A percentile compares a stretch with the other conserved stretches of the same genome.
Evolutionary conservation across 1,140 invertebrate species (phyloP).

Genomic region (Metaphire vulgaris): DNA sequence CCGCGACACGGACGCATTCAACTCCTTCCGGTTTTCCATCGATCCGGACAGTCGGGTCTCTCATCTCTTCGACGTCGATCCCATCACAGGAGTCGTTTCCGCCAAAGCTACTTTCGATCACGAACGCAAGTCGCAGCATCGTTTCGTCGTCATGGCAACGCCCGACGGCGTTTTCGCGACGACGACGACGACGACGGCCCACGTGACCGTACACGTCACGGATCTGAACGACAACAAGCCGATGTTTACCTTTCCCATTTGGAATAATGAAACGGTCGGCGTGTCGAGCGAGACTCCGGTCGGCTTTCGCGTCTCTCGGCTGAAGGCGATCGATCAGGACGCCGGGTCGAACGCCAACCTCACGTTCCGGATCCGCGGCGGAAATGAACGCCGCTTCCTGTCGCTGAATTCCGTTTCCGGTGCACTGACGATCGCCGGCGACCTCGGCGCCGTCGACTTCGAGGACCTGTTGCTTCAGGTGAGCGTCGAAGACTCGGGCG

Average conservation of each 20-base stretch:
- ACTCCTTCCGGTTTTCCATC: conserved; percentile 18
- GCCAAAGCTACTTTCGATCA: conserved; percentile 16
- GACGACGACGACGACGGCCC: background rate
- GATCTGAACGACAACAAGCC: conserved; percentile 31
- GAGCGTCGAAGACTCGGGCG: background rate
- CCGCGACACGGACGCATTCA: conserved; percentile 16
- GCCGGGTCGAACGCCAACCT: conserved; percentile 20
- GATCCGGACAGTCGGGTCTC: conserved; percentile 3
- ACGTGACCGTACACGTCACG: conserved; percentile 23
- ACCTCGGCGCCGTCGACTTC: conserved; percentile 2
- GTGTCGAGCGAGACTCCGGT: conserved; percentile 19
- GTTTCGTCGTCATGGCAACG: conserved; percentile 10
- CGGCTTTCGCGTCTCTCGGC: conserved; percentile 14
- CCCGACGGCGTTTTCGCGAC: too few relatives aligned
- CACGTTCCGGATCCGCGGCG: conserved; percentile 14
- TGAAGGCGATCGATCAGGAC: conserved; percentile 26
- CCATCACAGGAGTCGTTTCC: conserved; percentile 12
- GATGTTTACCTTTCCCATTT: conserved; percentile 23
- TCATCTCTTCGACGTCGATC: conserved; percentile 17
- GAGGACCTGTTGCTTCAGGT: conserved; percentile 5
- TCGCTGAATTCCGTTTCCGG: conserved; percentile 9
- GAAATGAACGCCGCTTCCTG: conserved; percentile 15
- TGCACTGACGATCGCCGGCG: background rate
- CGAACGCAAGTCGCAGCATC: conserved; percentile 9
- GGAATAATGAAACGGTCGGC: conserved; percentile 23